Base-by-base conservation (phyloP, 2,113 vertebrate genomes). In the Scalopus aquaticus region DNA sequence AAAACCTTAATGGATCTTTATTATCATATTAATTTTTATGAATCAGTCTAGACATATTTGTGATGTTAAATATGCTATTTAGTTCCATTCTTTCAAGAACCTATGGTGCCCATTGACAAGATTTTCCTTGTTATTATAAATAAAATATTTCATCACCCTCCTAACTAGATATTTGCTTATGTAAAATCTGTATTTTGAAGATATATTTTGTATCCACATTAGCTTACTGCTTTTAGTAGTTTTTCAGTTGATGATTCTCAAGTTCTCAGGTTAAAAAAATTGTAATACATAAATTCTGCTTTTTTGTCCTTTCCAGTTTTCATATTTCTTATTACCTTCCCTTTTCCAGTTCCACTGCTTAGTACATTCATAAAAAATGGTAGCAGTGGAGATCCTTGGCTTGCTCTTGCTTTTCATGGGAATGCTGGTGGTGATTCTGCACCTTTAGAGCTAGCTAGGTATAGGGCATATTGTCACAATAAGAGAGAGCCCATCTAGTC, bases 231-330 rank as follows among this genome's bases (percentile, higher is more conserved):
- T 49, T 49, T 49, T 49, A 49, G 46, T 49, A 49, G 46, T 81
- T 91, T 93, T 81, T 62, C 67, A 39, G 46, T n/a, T n/a, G n/a
- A 90, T 81, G 30, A 69, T 93, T 77, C 17, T 77, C 60, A 73
- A 12, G n/a, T 54, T 95, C 76, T 64, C 20, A 26, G 30, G 24
- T 67, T 46, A 80, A 86, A n/a, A 32, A 72, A 84, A 67, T 39
- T 9, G 24, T 37, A 35, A 60, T n/a, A 17, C 69, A 42, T 64
- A 78, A 62, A 67, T 94, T 62, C 32, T 46, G 51, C 56, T 72
- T 94, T 5, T 62, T 44, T 37, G 22, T 90, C 28, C 12, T 65
- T 72, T 86, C n/a, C 3, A n/a, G 3, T 80, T 80, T 88, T 67
- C 19, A 24, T 42, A 51, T 11, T n/a, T 67, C 51, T 58, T 60